Evolutionary conservation across 2,113 vertebrate species (phyloP).

Genomic region (Heterochromis multidens): DNA sequence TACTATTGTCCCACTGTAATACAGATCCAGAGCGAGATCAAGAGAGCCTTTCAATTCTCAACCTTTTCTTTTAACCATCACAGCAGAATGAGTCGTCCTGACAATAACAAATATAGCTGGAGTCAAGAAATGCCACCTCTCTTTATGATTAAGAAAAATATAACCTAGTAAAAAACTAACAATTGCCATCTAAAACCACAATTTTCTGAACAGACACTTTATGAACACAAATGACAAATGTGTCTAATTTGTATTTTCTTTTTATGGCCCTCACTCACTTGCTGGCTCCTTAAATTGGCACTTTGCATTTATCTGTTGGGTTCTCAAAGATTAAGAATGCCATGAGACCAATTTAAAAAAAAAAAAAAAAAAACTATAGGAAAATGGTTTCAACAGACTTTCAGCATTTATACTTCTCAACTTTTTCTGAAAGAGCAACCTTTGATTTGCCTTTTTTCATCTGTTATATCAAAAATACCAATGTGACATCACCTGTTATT

Average conservation of each 20-base stretch:
- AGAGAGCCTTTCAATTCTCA: not conserved
- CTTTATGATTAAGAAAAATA: not conserved
- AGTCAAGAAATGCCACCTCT: not conserved
- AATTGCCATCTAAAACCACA: not conserved
- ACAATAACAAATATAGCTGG: not conserved
- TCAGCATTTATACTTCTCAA: not conserved
- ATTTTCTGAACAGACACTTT: not conserved
- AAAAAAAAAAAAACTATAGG: no score
- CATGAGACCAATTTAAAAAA: not conserved
- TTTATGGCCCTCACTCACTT: not conserved
- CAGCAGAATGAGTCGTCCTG: not conserved
- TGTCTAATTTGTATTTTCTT: not conserved
- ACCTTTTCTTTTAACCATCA: not conserved
- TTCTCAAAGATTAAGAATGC: not conserved
- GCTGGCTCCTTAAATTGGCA: not conserved
- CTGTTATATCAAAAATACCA: no score
- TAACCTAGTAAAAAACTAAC: not conserved
- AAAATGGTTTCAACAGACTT: rapidly evolving
- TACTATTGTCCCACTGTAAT: not conserved
- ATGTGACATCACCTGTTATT: not conserved
- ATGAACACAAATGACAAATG: not conserved
- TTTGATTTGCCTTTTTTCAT: not conserved
- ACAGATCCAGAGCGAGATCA: not conserved
- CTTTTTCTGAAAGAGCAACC: not conserved
- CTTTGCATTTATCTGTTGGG: no score